phyloP scores from a whole-genome alignment of 1,140 invertebrate species.

The Lordiphosa mommai region DNA sequence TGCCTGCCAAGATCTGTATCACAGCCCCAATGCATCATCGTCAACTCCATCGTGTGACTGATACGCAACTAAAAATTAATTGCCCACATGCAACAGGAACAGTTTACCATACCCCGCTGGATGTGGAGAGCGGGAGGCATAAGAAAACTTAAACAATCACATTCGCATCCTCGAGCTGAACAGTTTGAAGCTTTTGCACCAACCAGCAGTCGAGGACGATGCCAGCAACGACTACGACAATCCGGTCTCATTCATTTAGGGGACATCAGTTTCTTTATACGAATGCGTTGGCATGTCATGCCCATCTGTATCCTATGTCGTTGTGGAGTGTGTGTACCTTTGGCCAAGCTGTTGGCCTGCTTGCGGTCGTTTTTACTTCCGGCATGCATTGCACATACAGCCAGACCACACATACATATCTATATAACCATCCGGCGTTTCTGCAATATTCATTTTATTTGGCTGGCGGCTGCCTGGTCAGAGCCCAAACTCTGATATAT shows the following conservation, averaged over 20 bases:
- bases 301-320: conserved; percentile 16
- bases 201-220: conserved; percentile 11
- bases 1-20: too few relatives aligned
- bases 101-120: conserved; percentile 21
- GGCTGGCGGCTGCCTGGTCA: conserved; percentile 53
- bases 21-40: conserved; percentile 6
- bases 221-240: conserved; percentile 12
- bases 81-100: conserved; percentile 64
- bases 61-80: conserved; percentile 56
- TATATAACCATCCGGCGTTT: too few relatives aligned
- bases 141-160: conserved; percentile 65
- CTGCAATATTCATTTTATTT: conserved; percentile 58
- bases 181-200: conserved; percentile 66
- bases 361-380: conserved; percentile 51
- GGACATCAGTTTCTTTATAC: conserved; percentile 50
- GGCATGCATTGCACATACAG: too few relatives aligned
- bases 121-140: conserved; percentile 23
- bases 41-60: conserved; percentile 20
- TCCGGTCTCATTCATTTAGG: conserved; percentile 47
- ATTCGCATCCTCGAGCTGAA: conserved; percentile 66
- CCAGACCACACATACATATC: too few relatives aligned
- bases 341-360: conserved; percentile 49
- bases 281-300: conserved; percentile 30
- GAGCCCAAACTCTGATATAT: neutral
- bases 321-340: conserved; percentile 26